A percentile compares a stretch with the other conserved stretches of the same genome.
Conservation (phyloP, 1,140 invertebrate species). For the Palaemon carinicauda region DNA sequence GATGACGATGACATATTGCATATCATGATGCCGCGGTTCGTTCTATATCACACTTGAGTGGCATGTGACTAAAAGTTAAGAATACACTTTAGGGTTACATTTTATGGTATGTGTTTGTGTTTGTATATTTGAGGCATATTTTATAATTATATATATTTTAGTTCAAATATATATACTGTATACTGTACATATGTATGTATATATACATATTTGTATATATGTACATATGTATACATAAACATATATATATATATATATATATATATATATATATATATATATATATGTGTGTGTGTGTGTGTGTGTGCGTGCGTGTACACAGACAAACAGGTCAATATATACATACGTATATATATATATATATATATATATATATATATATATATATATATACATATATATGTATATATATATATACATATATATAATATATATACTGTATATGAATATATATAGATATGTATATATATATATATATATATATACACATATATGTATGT, state of each 20-base stretch:
- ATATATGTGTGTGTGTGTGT: background rate
- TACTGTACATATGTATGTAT: too few species aligned
- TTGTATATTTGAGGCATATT: too few species aligned
- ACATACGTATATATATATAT: background rate
- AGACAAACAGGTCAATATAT: background rate
- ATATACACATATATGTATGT: background rate
- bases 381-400: background rate
- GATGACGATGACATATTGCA: background rate
- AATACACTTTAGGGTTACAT: too few species aligned
- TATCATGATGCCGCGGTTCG: background rate
- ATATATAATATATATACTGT: background rate
- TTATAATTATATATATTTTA: too few species aligned
- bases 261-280: background rate
- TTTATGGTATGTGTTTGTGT: too few species aligned
- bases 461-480: background rate
- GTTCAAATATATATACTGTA: too few species aligned
- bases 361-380: background rate
- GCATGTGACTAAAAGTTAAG: background rate
- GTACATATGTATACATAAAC: background rate
- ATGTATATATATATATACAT: background rate
- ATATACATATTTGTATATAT: background rate
- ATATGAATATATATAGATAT: background rate
- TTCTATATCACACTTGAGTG: too few species aligned
- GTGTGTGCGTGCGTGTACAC: background rate
- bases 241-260: background rate